Percentiles rank a stretch among this genome's conserved stretches.
Evolutionary conservation across 2,888 invertebrate genomes (phyloP).

Genomic region (Thymelicus lineola): DNA sequence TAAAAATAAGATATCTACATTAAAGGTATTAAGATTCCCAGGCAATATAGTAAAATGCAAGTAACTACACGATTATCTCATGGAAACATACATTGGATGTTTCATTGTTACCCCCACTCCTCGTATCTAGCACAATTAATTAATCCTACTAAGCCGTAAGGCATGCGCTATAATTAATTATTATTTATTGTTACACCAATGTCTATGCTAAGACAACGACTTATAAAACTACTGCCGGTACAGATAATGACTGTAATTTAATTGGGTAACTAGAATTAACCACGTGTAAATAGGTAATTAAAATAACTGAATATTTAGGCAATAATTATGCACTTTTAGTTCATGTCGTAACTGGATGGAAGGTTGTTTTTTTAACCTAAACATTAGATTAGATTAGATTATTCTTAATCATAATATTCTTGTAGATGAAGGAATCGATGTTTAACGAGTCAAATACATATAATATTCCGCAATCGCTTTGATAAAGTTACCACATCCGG

Average conservation of each 20-base stretch:
- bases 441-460: no score
- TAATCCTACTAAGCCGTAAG: constrained; percentile 61
- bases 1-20: not conserved
- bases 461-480: no score
- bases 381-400: no score
- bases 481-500: no score
- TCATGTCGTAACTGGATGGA: constrained; percentile 18
- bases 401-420: no score
- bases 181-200: constrained; percentile 73
- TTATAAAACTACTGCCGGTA: constrained; percentile 59
- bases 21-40: not conserved
- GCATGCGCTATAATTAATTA: constrained; percentile 61
- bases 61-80: constrained; percentile 8
- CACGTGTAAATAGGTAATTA: constrained; percentile 32
- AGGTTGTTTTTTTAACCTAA: not conserved
- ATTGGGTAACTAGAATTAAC: constrained; percentile 25
- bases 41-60: not conserved
- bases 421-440: no score
- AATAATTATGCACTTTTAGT: constrained; percentile 28
- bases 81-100: constrained; percentile 2
- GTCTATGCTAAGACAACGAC: constrained; percentile 69
- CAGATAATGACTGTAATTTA: constrained; percentile 30
- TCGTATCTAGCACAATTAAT: constrained; percentile 60
- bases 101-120: constrained; percentile 50
- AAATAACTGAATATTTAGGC: constrained; percentile 37